Evolutionary conservation across 2,888 invertebrate genomes (phyloP).

Genomic region (Brachypalpus laphriformis): DNA sequence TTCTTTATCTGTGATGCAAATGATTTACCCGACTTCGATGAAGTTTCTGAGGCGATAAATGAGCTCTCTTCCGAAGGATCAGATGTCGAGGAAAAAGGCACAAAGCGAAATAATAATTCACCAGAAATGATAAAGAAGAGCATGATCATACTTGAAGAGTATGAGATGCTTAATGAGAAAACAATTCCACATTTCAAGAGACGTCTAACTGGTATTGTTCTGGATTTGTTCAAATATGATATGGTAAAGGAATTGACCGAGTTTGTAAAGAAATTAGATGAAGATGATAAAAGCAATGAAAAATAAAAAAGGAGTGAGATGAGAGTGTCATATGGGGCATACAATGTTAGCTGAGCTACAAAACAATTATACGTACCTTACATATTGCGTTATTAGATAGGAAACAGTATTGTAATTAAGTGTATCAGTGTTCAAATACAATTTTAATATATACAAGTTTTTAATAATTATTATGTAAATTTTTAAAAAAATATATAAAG

Average conservation of each 20-base stretch:
- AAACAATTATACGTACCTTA: conserved; percentile 42
- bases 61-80: conserved; percentile 74
- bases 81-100: conserved; percentile 43
- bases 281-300: not conserved
- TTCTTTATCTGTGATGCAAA: conserved; percentile 78
- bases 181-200: conserved; percentile 78
- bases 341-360: not conserved
- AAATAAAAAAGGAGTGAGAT: not conserved
- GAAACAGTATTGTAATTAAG: conserved; percentile 62
- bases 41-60: conserved; percentile 77
- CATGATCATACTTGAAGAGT: conserved; percentile 76
- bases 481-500: conserved; percentile 6
- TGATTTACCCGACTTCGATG: conserved; percentile 78
- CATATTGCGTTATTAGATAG: conserved; percentile 61
- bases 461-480: not conserved
- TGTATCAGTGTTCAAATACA: conserved; percentile 55
- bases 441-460: conserved; percentile 6
- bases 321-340: conserved; percentile 22
- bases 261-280: conserved; percentile 2
- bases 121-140: conserved; percentile 65
- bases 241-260: conserved; percentile 38
- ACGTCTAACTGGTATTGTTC: conserved; percentile 77
- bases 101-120: not conserved
- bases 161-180: conserved; percentile 77
- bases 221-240: conserved; percentile 76